Evolutionary conservation across 2,888 invertebrate species (phyloP).

Genomic region (Cheilosia urbana): DNA sequence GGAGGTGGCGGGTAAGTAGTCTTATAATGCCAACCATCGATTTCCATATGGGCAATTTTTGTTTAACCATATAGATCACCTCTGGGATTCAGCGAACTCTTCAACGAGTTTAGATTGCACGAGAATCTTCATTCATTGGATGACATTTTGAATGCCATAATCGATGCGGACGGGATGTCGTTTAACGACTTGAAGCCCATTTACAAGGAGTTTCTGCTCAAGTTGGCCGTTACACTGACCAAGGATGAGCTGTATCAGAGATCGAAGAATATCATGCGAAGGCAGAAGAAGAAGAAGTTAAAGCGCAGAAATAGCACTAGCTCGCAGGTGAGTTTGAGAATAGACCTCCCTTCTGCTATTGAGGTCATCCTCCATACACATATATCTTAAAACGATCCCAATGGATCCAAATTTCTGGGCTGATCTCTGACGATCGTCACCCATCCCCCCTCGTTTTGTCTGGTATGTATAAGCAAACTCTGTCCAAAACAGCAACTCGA

Average conservation of each 20-base stretch:
- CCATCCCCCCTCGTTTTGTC: too few relatives aligned
- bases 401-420: too few relatives aligned
- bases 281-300: constrained; percentile 90
- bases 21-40: not conserved
- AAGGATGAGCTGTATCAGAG: constrained; percentile 95
- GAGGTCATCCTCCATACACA: too few relatives aligned
- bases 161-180: constrained; percentile 96
- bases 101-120: constrained; percentile 93
- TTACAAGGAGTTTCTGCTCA: constrained; percentile 94
- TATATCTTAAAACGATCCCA: too few relatives aligned
- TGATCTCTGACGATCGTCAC: too few relatives aligned
- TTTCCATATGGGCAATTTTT: constrained; percentile 28
- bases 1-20: constrained; percentile 82
- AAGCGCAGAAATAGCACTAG: constrained; percentile 84
- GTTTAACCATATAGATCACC: constrained; percentile 87
- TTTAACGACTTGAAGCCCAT: constrained; percentile 96
- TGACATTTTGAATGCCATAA: constrained; percentile 93
- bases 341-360: not conserved
- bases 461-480: too few relatives aligned
- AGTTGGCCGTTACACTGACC: constrained; percentile 94
- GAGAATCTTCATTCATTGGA: constrained; percentile 95
- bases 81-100: constrained; percentile 93
- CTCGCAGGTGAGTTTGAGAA: constrained; percentile 44
- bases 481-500: too few relatives aligned
- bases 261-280: constrained; percentile 94